These are phyloP conservation scores for Cataglyphis hispanica DNA, from an alignment of 1,140 invertebrate species.

Conservation along the genomic window DNA sequence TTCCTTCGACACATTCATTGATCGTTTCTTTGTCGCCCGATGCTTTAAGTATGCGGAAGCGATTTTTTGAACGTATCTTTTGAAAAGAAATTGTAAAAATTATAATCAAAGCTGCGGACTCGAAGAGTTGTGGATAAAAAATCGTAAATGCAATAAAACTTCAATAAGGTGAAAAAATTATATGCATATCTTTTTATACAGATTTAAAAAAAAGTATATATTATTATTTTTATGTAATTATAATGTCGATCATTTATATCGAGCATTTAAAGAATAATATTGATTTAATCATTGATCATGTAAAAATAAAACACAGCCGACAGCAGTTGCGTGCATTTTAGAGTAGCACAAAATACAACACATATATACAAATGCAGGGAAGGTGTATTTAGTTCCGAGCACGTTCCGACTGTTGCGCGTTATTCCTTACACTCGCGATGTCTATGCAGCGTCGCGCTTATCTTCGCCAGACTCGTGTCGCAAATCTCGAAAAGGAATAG, in stretches of 20 bases:
- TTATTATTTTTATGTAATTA: background rate
- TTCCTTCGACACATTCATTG: conserved; percentile 59
- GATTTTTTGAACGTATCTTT: background rate
- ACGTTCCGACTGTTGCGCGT: background rate
- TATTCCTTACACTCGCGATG: conserved; percentile 24
- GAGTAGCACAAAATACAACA: background rate
- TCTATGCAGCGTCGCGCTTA: conserved; percentile 33
- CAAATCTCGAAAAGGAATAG: conserved; percentile 72
- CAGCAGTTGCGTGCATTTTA: background rate
- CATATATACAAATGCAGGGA: background rate
- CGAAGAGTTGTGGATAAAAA: background rate
- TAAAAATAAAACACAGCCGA: background rate
- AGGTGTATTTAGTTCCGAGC: conserved; percentile 2
- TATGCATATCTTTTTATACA: background rate
- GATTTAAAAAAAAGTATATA: background rate
- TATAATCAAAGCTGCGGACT: background rate
- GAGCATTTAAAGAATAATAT: background rate
- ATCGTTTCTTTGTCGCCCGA: conserved; percentile 58
- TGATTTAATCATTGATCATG: background rate
- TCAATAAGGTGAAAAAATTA: background rate
- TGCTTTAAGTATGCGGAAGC: conserved; percentile 32
- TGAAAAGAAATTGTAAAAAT: background rate
- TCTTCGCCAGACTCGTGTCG: conserved; percentile 59
- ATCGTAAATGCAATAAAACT: background rate
- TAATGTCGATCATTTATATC: background rate